These are phyloP conservation scores for Chinchilla lanigera DNA, from an alignment of 2,113 vertebrate genomes.

Conservation along the genomic window DNA sequence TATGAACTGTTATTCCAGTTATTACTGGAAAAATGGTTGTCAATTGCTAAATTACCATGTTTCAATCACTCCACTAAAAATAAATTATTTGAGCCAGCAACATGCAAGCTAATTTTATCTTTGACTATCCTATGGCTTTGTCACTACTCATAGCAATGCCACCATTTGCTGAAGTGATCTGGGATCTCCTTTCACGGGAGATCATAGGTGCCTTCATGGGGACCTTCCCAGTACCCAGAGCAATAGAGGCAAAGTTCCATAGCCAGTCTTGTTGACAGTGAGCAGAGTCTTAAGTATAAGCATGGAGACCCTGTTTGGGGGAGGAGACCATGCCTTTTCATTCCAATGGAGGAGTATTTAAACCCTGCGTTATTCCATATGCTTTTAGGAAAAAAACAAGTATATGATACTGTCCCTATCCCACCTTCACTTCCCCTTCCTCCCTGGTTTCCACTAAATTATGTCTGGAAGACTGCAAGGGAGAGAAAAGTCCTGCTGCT, in stretches of 20 bases:
- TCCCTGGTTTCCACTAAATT: not conserved
- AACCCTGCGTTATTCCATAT: not conserved
- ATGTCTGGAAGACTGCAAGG: not conserved
- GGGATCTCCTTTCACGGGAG: not conserved
- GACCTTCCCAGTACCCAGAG: not conserved
- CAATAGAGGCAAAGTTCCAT: not conserved
- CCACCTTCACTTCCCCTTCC: accelerated
- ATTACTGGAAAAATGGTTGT: conserved; percentile 81
- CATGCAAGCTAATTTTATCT: conserved; percentile 75
- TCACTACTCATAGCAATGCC: conserved; percentile 61
- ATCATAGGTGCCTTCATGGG: too few relatives aligned
- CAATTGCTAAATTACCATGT: conserved; percentile 71
- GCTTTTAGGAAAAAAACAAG: not conserved
- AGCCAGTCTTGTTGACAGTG: not conserved
- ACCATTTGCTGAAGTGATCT: conserved; percentile 42
- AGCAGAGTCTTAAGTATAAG: not conserved
- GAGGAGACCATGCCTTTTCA: not conserved
- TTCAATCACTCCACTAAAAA: conserved; percentile 73
- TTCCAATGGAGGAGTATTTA: not conserved
- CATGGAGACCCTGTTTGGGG: not conserved
- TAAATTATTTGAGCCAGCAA: conserved; percentile 80
- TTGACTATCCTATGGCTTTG: conserved; percentile 72
- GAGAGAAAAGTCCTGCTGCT: not conserved
- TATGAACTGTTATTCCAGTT: conserved; percentile 85
- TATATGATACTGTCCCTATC: not conserved